Base-by-base conservation (phyloP, 2,113 vertebrate genomes). In the Aegypius monachus region DNA sequence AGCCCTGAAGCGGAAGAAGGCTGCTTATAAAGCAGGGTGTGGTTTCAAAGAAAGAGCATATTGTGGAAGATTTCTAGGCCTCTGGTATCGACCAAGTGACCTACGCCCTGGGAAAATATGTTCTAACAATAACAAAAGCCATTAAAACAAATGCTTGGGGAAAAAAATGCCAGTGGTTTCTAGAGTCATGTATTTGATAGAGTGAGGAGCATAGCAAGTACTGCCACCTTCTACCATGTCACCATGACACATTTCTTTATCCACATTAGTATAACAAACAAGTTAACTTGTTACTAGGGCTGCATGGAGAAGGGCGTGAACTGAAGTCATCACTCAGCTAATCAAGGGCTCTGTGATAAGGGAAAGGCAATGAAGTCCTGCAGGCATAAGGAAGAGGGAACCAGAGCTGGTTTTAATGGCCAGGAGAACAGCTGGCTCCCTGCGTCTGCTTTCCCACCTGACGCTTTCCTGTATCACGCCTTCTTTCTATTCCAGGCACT, bases 111-210 rank as follows among this genome's bases (percentile, higher is more conserved):
- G 42, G 74, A 86, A 97, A 95, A 85, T 63, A 94, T 48, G 58
- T 86, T 93, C 84, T 56, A 83, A 78, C 62, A 80, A 78, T 42
- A 94, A 89, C n/a, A 75, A 66, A 89, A 80, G n/a, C n/a, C 62
- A 90, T 63, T 95, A 86, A 83, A 92, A 85, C 18, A 95, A 95
- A 70, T 58, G 50, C 62, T 62, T 45, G 22, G 43, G 52, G 2
- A 0, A 36, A 38, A 47, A 65, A 38, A 55, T 5, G 53, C 16
- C 70, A 73, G 65, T 34, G 48, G 25, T 74, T 96, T 88, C 82
- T 63, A 61, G 61, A 93, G 38, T 45, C 18, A 12, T 8, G 3
- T 52, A 55, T 66, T 92, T 88, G 77, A 78, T 1, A 16, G 6
- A 85, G 31, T 14, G 18, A 88, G 72, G n/a, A 79, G 31, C 26